Base-by-base conservation (phyloP, 2,888 invertebrate species). In the Mycalesis mineus region DNA sequence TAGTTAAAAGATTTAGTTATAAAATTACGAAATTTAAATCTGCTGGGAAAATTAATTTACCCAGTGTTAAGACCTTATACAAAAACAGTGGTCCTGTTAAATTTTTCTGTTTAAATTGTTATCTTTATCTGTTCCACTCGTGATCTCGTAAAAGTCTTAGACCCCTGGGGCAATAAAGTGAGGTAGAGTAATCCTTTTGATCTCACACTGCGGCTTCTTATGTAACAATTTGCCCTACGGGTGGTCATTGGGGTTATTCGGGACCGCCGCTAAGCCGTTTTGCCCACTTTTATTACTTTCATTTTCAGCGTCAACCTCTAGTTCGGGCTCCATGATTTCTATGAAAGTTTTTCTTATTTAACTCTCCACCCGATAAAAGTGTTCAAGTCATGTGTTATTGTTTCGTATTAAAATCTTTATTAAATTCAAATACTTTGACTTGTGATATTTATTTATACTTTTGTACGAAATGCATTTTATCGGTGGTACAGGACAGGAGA, bases 181-280 rank as follows among this genome's bases (percentile, higher is more conserved):
- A 65, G 62, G 63, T 62, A 63, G 36, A 55, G 60, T 66, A 68
- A 69, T 70, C 68, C 67, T 68, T 51, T 70, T 71, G 68, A 72
- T 68, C 68, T 61, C 64, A 47, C 55, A 53, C 56, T 63, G 65
- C 64, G 64, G 61, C 60, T 55, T 60, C 63, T 68, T 65, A 60
- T 65, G 62, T 70, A 68, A 66, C 66, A 64, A 66, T 67, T 69
- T 68, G 61, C 58, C 63, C 64, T 62, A 48, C 47, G 64, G 64
- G 55, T 57, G 56, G 57, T 59, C 64, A 53, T 62, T 64, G 55
- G 54, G 55, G 62, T 51, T 41, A 63, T 62, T 61, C 57, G 55
- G 51, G 54, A 48, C 61, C 50, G 57, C 55, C 57, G 61, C 55
- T 57, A 58, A 61, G 58, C 62, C 53, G 51, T 64, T 63, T 60